These are phyloP conservation scores for Noctua fimbriata DNA, from an alignment of 2,888 invertebrate genomes.

Conservation along the genomic window DNA sequence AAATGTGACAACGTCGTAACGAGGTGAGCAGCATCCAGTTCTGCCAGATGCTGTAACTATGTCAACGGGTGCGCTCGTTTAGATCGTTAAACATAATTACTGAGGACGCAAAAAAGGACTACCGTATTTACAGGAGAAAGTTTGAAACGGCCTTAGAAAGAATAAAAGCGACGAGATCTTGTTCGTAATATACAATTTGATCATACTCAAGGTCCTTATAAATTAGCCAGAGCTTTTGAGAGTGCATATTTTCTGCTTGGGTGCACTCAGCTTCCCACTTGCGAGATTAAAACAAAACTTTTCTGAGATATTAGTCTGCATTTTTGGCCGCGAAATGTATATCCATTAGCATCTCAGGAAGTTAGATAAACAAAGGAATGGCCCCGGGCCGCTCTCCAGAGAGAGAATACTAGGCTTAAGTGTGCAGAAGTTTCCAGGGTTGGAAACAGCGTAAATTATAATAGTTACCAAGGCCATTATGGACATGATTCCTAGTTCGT, in stretches of 20 bases:
- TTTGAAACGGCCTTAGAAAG: slow-evolving; percentile 10
- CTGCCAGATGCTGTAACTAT: slow-evolving; percentile 66
- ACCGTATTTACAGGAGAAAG: slow-evolving; percentile 18
- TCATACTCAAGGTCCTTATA: slow-evolving; percentile 1
- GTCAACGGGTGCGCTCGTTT: slow-evolving; percentile 56
- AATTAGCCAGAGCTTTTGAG: slow-evolving; percentile 12
- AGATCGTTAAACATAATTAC: slow-evolving; percentile 28
- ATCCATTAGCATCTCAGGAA: slow-evolving; percentile 52
- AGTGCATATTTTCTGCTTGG: not conserved
- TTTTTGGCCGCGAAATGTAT: slow-evolving; percentile 41
- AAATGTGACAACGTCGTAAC: slow-evolving; percentile 61
- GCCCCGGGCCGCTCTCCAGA: slow-evolving; percentile 39
- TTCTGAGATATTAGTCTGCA: slow-evolving; percentile 19
- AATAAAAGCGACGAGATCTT: slow-evolving; percentile 18
- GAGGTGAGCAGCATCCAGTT: slow-evolving; percentile 57
- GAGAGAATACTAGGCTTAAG: slow-evolving; percentile 43
- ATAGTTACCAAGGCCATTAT: slow-evolving; percentile 58
- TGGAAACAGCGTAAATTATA: slow-evolving; percentile 50
- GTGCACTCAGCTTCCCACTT: slow-evolving; percentile 32
- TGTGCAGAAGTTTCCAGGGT: slow-evolving; percentile 45
- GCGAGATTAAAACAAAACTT: slow-evolving; percentile 40
- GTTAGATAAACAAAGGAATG: slow-evolving; percentile 55
- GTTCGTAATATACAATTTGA: not conserved
- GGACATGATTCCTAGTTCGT: slow-evolving; percentile 57
- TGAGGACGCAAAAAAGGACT: slow-evolving; percentile 42